phyloP scores from a whole-genome alignment of 2,888 invertebrate species.

The Suillia variegata region DNA sequence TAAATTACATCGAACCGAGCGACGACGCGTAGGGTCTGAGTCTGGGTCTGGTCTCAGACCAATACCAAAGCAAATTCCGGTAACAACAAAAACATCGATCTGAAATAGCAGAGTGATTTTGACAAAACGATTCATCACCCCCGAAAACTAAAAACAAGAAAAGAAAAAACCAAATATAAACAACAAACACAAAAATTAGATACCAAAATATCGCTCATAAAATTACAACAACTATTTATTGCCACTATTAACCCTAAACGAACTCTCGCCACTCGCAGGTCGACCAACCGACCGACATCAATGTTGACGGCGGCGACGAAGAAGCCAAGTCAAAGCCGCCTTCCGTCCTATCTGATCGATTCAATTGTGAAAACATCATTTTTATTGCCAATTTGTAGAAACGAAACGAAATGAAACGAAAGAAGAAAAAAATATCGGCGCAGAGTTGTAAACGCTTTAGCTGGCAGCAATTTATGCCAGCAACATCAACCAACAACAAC shows the following conservation, averaged over 20 bases:
- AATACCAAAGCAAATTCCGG: slow-evolving; percentile 12
- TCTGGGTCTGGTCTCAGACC: no score
- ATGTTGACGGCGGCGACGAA: background rate
- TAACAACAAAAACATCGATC: background rate
- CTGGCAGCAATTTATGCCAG: background rate
- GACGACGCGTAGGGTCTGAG: slow-evolving; percentile 16
- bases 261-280: slow-evolving; percentile 40
- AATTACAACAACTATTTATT: slow-evolving; percentile 49
- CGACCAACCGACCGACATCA: slow-evolving; percentile 7
- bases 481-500: background rate
- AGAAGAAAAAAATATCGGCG: background rate
- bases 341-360: slow-evolving; percentile 40
- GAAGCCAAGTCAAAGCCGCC: no score
- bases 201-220: slow-evolving; percentile 42
- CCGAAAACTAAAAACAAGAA: slow-evolving; percentile 3
- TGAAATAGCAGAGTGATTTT: background rate
- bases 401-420: slow-evolving; percentile 25
- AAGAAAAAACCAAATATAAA: slow-evolving; percentile 7
- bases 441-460: background rate
- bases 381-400: slow-evolving; percentile 53
- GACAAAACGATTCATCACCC: background rate
- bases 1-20: no score
- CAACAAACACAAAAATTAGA: slow-evolving; percentile 5
- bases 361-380: slow-evolving; percentile 57
- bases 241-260: slow-evolving; percentile 45